phyloP scores from a whole-genome alignment of 2,888 invertebrate genomes.

The Beris morrisii region DNA sequence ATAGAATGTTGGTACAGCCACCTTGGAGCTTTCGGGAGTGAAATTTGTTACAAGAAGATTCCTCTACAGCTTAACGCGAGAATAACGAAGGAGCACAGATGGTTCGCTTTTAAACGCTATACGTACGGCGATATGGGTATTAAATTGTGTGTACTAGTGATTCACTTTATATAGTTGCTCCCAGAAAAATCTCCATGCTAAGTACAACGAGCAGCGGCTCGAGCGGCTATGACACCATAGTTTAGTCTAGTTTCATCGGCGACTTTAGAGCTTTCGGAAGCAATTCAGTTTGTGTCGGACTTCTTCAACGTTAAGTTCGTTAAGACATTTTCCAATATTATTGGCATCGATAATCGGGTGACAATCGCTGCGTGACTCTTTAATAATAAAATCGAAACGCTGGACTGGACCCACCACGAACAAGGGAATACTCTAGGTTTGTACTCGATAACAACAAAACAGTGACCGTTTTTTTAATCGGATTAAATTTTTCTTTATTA shows the following conservation, averaged over 20 bases:
- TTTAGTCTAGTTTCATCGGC: constrained; percentile 6
- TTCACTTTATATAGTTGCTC: background rate
- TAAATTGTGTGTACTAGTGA: background rate
- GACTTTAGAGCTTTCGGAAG: constrained; percentile 19
- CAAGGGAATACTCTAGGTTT: background rate
- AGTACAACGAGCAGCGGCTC: constrained; percentile 11
- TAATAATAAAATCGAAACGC: no score
- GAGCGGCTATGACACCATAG: background rate
- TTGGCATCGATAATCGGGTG: no score
- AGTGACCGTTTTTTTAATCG: constrained; percentile 5
- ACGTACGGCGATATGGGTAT: background rate
- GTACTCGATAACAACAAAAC: background rate
- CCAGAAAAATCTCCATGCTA: constrained; percentile 11
- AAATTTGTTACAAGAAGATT: constrained; percentile 10
- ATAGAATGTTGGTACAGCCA: constrained; percentile 11
- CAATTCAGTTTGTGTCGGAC: constrained; percentile 28
- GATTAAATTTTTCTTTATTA: no score
- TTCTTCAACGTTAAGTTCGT: constrained; percentile 24
- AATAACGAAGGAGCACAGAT: constrained; percentile 15
- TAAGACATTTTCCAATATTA: no score
- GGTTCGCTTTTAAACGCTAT: constrained; percentile 7
- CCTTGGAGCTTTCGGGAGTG: constrained; percentile 21
- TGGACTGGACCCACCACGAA: no score
- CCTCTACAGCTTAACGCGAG: background rate
- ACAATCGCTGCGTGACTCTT: no score